Evolutionary conservation across 2,797 vertebrate genomes (phyloP).

Genomic region (Melanotaenia pygmaea): DNA sequence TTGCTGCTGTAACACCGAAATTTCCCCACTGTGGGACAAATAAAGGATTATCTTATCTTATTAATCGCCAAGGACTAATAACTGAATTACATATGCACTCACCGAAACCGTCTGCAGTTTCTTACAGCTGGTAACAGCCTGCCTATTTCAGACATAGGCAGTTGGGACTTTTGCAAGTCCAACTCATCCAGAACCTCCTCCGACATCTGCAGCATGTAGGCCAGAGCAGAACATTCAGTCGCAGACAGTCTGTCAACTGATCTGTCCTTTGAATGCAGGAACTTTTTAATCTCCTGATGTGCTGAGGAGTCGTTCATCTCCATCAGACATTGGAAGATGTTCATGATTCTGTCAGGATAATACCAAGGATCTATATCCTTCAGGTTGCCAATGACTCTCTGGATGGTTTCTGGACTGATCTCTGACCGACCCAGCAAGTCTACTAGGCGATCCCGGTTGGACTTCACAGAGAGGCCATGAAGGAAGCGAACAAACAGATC

Average conservation of each 20-base stretch:
- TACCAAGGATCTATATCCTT: not conserved
- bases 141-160: too few relatives aligned
- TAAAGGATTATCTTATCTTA: too few relatives aligned
- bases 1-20: too few relatives aligned
- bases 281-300: not conserved
- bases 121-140: not conserved
- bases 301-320: not conserved
- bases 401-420: not conserved
- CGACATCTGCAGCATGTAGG: slow-evolving; percentile 9
- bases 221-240: slow-evolving; percentile 2
- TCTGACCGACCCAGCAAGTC: not conserved
- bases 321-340: not conserved
- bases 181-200: slow-evolving; percentile 1
- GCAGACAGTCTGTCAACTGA: not conserved
- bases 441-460: not conserved
- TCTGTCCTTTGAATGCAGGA: not conserved
- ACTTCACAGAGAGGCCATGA: not conserved
- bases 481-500: slow-evolving; percentile 10
- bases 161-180: not conserved
- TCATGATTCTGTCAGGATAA: not conserved
- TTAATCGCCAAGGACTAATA: too few relatives aligned
- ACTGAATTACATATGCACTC: not conserved
- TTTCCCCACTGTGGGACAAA: too few relatives aligned
- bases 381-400: not conserved
- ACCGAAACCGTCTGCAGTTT: not conserved